These are phyloP conservation scores for Ceratitis capitata DNA, from an alignment of 1,140 invertebrate species.

Conservation along the genomic window DNA sequence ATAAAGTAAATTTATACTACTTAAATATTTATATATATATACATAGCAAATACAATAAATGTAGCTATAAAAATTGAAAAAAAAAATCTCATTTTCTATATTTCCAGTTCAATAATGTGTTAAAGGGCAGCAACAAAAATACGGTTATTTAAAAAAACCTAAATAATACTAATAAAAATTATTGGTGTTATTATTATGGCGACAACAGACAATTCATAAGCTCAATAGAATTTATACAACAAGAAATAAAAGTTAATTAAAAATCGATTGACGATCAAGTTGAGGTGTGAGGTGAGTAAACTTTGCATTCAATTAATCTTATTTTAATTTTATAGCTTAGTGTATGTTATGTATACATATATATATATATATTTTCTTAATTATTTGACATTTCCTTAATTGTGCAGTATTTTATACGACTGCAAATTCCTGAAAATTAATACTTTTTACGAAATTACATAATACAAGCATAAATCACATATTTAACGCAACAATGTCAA, in stretches of 20 bases:
- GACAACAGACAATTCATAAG: neutral
- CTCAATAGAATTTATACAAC: slow-evolving; percentile 13
- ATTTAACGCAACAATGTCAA: no score
- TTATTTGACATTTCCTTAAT: neutral
- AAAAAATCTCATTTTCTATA: neutral
- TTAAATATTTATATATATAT: neutral
- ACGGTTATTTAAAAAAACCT: neutral
- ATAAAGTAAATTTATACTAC: neutral
- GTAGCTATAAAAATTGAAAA: no score
- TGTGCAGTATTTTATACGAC: no score
- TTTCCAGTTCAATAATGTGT: no score
- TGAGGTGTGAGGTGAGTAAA: slow-evolving; percentile 22
- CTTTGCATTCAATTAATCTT: slow-evolving; percentile 15
- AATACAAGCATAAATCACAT: no score
- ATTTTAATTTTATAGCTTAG: neutral
- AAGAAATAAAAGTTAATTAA: slow-evolving; percentile 30
- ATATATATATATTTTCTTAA: no score
- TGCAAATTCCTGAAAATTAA: no score
- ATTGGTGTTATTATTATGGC: neutral
- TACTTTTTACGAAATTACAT: no score
- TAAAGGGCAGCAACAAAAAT: no score
- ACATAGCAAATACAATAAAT: neutral
- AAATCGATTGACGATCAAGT: neutral
- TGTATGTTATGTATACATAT: neutral
- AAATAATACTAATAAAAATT: neutral